Evolutionary conservation across 1,140 invertebrate genomes (phyloP).

Genomic region (Drosophila hydei): DNA sequence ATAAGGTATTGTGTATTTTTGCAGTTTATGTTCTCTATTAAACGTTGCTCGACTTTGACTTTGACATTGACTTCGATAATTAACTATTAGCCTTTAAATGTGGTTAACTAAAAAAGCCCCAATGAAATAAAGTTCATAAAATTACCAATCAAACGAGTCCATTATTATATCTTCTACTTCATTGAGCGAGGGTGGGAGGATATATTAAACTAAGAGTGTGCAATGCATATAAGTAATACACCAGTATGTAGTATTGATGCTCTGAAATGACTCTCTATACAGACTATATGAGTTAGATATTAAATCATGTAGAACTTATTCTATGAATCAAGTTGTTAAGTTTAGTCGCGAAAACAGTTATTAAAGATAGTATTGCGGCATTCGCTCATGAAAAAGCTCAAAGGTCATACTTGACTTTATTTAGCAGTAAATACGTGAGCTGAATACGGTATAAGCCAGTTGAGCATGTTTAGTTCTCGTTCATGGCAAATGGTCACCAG

Average conservation of each 20-base stretch:
- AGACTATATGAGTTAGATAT: too few relatives aligned
- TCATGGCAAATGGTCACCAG: slow-evolving; percentile 70
- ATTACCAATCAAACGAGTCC: slow-evolving; percentile 37
- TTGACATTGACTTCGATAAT: slow-evolving; percentile 37
- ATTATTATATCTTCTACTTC: slow-evolving; percentile 10
- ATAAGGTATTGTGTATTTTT: slow-evolving; percentile 64
- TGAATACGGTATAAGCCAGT: not conserved
- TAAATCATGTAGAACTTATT: too few relatives aligned
- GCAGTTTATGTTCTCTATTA: slow-evolving; percentile 48
- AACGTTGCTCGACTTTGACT: slow-evolving; percentile 47
- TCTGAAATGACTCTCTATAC: too few relatives aligned
- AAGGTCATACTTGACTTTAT: too few relatives aligned
- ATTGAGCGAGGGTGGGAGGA: not conserved
- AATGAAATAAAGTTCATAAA: slow-evolving; percentile 77
- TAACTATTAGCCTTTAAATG: slow-evolving; percentile 76
- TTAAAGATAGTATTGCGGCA: too few relatives aligned
- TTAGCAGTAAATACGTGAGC: not conserved
- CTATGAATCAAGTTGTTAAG: too few relatives aligned
- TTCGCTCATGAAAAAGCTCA: too few relatives aligned
- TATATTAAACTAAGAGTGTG: not conserved
- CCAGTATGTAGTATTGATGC: too few relatives aligned
- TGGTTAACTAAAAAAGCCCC: slow-evolving; percentile 71
- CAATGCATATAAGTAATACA: too few relatives aligned
- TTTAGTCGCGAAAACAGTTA: too few relatives aligned
- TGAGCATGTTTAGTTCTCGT: not conserved